These are phyloP conservation scores for Seriola dumerili DNA, from an alignment of 2,113 vertebrate genomes.

Conservation along the genomic window DNA sequence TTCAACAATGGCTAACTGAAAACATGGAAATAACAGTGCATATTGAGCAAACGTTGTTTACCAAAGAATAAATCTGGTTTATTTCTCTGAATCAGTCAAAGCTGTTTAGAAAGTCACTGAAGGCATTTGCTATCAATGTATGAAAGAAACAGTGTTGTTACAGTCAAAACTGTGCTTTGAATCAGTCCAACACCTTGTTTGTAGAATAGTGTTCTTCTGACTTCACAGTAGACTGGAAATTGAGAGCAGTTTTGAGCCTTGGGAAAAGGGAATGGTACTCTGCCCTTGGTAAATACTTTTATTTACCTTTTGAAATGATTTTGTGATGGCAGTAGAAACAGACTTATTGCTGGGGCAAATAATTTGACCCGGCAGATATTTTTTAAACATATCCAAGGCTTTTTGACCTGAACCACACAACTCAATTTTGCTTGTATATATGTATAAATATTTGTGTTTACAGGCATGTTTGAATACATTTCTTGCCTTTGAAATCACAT, in stretches of 20 bases:
- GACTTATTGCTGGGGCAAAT: constrained; percentile 18
- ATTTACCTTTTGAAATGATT: constrained; percentile 53
- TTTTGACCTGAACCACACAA: constrained; percentile 36
- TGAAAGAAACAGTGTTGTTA: constrained; percentile 15
- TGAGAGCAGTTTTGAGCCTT: constrained; percentile 31
- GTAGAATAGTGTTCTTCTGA: constrained; percentile 10
- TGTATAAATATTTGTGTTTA: constrained; percentile 3
- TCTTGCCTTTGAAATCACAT: constrained; percentile 1
- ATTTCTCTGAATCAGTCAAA: constrained; percentile 57
- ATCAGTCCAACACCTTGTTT: constrained; percentile 46
- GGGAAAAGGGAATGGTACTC: constrained; percentile 19
- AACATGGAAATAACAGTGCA: constrained; percentile 36
- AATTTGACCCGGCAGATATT: constrained; percentile 34
- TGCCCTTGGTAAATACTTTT: constrained; percentile 49
- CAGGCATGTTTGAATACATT: neutral
- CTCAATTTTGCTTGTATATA: constrained; percentile 28
- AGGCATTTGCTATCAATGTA: constrained; percentile 16
- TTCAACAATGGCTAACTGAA: constrained; percentile 26
- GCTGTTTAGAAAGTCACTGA: constrained; percentile 49
- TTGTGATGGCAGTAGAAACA: constrained; percentile 33
- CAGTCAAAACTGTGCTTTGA: constrained; percentile 24
- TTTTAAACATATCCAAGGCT: constrained; percentile 7
- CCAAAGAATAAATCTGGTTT: constrained; percentile 34
- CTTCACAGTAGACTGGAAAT: constrained; percentile 25
- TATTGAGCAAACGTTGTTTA: constrained; percentile 37